Percentiles rank a stretch among this genome's conserved stretches.
Conservation (phyloP, 2,113 vertebrate species). For the Rhynchomys soricoides region DNA sequence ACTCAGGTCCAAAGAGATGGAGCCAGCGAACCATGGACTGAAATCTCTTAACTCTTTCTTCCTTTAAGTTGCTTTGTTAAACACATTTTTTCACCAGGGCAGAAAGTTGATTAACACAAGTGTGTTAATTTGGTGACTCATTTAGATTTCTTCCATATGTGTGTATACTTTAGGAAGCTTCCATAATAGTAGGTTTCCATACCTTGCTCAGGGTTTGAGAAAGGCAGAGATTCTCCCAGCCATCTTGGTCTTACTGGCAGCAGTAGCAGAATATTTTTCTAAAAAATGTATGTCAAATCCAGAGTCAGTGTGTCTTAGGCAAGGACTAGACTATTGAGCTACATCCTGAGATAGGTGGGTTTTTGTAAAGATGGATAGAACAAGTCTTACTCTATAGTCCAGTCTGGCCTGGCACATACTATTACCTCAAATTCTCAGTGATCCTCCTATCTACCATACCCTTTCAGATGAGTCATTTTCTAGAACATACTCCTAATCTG, state of each 20-base stretch:
- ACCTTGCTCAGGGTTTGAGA: neutral
- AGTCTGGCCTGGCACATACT: neutral
- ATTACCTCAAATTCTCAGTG: neutral
- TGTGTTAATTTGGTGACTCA: neutral
- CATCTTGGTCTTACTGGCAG: neutral
- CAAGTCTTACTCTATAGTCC: neutral
- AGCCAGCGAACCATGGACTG: neutral
- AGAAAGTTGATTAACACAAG: neutral
- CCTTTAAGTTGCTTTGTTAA: neutral
- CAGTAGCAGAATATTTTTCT: neutral
- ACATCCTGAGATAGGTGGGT: neutral
- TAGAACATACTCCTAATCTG: neutral
- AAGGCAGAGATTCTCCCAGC: neutral
- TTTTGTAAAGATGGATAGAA: neutral
- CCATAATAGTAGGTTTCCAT: neutral
- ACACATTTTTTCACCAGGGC: neutral
- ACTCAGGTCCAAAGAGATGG: neutral
- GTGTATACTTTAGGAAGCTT: neutral
- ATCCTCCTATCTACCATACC: neutral
- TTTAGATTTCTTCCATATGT: neutral
- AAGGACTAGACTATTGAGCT: neutral
- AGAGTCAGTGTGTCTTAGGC: neutral
- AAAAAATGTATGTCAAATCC: neutral
- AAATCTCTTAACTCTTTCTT: neutral
- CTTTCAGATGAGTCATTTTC: neutral